A percentile compares a stretch with the other conserved stretches of the same genome.
These are phyloP conservation scores for Syngnathus acus DNA, from an alignment of 2,797 vertebrate species.

Conservation along the genomic window DNA sequence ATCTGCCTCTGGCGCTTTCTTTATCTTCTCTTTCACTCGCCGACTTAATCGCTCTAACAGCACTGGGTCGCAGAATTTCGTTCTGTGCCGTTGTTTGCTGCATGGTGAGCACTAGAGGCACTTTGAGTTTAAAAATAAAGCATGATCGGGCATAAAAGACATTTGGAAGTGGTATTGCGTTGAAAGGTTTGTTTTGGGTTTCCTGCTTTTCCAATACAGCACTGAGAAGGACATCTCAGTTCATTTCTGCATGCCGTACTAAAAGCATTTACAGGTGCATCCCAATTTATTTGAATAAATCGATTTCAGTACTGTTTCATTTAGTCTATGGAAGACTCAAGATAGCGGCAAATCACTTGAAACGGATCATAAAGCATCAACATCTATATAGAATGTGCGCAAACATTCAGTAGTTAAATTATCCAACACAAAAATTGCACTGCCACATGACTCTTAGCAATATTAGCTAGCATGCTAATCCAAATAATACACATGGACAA, in stretches of 20 bases:
- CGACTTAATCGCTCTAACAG: conserved; percentile 30
- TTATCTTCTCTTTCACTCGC: conserved; percentile 16
- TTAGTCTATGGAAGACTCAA: not conserved
- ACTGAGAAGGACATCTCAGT: conserved; percentile 30
- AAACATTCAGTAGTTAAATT: not conserved
- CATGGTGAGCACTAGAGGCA: conserved; percentile 45
- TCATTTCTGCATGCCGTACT: conserved; percentile 13
- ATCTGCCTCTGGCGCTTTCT: conserved; percentile 34
- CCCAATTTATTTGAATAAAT: not conserved
- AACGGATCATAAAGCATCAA: not conserved
- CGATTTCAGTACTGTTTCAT: not conserved
- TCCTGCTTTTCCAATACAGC: conserved; percentile 40
- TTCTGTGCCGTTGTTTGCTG: conserved; percentile 35
- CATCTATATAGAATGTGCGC: not conserved
- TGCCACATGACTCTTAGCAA: not conserved
- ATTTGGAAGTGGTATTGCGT: conserved; percentile 21
- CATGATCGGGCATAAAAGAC: conserved; percentile 11
- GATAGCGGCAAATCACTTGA: not conserved
- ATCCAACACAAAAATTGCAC: not conserved
- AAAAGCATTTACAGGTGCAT: conserved; percentile 10
- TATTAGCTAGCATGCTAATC: not conserved
- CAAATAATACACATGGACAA: not conserved
- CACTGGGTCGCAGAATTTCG: conserved; percentile 29
- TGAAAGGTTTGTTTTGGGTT: conserved; percentile 26
- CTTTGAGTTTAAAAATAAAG: conserved; percentile 13